Percentiles rank a stretch among this genome's conserved stretches.
phyloP scores from a whole-genome alignment of 2,113 vertebrate species.

The Plestiodon gilberti region DNA sequence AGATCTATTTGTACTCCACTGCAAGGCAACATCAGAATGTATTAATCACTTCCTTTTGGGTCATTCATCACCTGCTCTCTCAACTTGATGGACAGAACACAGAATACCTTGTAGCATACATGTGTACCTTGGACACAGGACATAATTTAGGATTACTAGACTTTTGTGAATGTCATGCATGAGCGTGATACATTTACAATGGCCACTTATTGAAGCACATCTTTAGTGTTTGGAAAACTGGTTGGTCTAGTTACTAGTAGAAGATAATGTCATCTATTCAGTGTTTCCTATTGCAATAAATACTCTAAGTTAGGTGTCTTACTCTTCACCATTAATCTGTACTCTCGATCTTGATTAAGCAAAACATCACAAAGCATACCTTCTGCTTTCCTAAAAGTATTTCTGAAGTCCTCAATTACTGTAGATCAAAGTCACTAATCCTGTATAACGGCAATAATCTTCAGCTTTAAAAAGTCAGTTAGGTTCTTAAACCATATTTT shows the following conservation, averaged over 20 bases:
- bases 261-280: neutral
- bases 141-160: slow-evolving; percentile 26
- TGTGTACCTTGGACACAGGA: slow-evolving; percentile 1
- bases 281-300: neutral
- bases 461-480: neutral
- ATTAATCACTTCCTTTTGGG: slow-evolving; percentile 41
- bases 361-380: neutral
- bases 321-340: neutral
- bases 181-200: slow-evolving; percentile 7
- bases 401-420: neutral
- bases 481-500: slow-evolving; percentile 4
- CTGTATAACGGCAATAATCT: neutral
- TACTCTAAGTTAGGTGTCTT: neutral
- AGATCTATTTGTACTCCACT: neutral
- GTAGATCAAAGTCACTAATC: neutral
- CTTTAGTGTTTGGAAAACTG: neutral
- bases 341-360: neutral
- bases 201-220: neutral
- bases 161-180: slow-evolving; percentile 7
- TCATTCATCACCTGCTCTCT: slow-evolving; percentile 2
- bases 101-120: neutral
- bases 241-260: neutral
- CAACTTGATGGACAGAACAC: neutral
- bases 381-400: neutral
- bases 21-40: neutral